These are phyloP conservation scores for Phainopepla nitens DNA, from an alignment of 2,113 vertebrate species.

Conservation along the genomic window DNA sequence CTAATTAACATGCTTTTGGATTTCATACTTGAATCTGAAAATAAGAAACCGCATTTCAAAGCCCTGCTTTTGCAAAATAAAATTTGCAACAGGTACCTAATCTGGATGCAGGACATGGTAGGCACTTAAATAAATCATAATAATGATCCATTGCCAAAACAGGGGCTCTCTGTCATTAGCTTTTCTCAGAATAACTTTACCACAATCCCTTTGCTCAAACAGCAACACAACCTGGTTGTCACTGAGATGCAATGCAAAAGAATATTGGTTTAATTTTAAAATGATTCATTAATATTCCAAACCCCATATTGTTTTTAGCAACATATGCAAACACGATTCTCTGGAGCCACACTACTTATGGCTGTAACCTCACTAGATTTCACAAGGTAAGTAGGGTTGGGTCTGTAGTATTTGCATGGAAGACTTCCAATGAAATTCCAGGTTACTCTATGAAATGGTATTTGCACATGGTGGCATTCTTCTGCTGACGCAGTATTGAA, in stretches of 20 bases:
- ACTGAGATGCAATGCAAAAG: not conserved
- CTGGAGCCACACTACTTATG: not conserved
- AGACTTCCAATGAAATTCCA: conserved; percentile 32
- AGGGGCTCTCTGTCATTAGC: not conserved
- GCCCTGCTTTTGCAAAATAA: not conserved
- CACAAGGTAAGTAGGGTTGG: not conserved
- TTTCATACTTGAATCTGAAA: conserved; percentile 47
- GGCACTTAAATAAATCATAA: not conserved
- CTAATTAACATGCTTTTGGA: conserved; percentile 31
- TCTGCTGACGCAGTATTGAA: not conserved
- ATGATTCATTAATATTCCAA: not conserved
- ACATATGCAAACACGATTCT: not conserved
- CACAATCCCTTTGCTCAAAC: not conserved
- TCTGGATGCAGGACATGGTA: not conserved
- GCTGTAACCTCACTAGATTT: not conserved
- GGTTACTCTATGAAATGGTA: not conserved
- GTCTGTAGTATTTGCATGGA: not conserved
- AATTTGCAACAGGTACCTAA: not conserved
- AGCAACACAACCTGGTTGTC: not conserved
- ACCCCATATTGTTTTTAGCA: not conserved
- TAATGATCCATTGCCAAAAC: not conserved
- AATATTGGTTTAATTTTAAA: not conserved
- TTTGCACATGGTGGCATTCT: not conserved
- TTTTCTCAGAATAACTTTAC: not conserved
- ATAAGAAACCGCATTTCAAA: not conserved